Evolutionary conservation across 2,797 vertebrate genomes (phyloP).

Genomic region (Chiroxiphia lanceolata): DNA sequence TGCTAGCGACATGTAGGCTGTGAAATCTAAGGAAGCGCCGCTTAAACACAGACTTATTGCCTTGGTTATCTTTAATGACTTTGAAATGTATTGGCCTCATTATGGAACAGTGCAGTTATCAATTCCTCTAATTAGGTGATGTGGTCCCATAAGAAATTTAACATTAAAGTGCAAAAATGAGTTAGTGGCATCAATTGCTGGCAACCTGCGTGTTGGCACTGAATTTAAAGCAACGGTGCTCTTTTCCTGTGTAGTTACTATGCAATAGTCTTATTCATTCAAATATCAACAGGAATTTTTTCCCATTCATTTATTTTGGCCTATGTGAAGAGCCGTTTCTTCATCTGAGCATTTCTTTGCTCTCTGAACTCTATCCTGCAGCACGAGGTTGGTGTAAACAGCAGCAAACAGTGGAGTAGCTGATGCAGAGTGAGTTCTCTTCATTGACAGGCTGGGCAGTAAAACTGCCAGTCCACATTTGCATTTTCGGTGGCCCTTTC

Average conservation of each 20-base stretch:
- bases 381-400: neutral
- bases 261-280: neutral
- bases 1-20: conserved; percentile 80
- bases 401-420: neutral
- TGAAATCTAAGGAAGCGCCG: conserved; percentile 88
- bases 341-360: neutral
- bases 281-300: neutral
- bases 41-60: conserved; percentile 96
- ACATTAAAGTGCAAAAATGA: conserved; percentile 88
- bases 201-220: conserved; percentile 55
- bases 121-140: conserved; percentile 97
- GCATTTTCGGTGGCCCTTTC: neutral
- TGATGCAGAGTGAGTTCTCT: neutral
- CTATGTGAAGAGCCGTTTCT: neutral
- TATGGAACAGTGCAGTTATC: conserved; percentile 96
- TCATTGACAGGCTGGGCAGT: neutral
- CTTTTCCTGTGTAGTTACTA: neutral
- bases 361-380: neutral
- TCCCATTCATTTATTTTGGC: neutral
- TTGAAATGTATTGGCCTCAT: conserved; percentile 98
- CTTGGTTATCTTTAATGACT: conserved; percentile 98
- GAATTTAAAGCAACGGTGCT: conserved; percentile 46
- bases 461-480: neutral
- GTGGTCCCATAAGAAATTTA: conserved; percentile 93
- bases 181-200: conserved; percentile 76